Evolutionary conservation across 2,113 vertebrate genomes (phyloP), one percentile per base, ranked within the genome.

Genomic region (Casuarius casuarius): DNA sequence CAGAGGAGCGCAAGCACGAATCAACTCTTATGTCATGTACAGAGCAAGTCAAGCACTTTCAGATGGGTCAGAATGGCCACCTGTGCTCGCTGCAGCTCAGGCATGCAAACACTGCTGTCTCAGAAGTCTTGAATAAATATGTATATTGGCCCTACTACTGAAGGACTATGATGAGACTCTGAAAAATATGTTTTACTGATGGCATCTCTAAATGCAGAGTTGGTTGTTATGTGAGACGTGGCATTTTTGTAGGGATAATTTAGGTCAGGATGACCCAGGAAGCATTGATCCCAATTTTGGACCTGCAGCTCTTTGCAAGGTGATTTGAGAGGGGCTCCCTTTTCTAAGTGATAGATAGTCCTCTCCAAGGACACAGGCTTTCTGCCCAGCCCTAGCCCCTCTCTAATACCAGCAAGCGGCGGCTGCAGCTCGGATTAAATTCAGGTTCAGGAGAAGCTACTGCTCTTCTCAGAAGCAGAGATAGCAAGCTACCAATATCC

Each of bases 61-160:
- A 68, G 77, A 13, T 56, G 54, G 23, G 25, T 49, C 31, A 61
- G 71, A 26, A 17, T 31, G 0, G 0, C 56, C 63, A 63, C 25
- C 1, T 9, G 0, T 9, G 42, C 42, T 84, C 3, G 0, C n/a
- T 12, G 0, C 26, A 48, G 54, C 61, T 91, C 46, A 46, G 70
- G 28, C 61, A 7, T 11, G 54, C 40, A 29, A 52, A 63, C 15
- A 0, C 20, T 63, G n/a, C 21, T 28, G 46, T 58, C 40, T 23
- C 40, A 48, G 42, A 22, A 68, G 29, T 7, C 23, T 56, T 8
- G 54, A 19, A 29, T 59, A 52, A 51, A 7, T 56, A 12, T 72
- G 2, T n/a, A 35, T 58, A 38, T n/a, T 31, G 38, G 38, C n/a
- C 6, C 5, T 13, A 20, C n/a, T 82, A 44, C 28, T 92, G 86